Evolutionary conservation across 35 echinoderm and acorn worm species (phyloP), one percentile per base, ranked within the genome.

Genomic region (Anneissia japonica): DNA sequence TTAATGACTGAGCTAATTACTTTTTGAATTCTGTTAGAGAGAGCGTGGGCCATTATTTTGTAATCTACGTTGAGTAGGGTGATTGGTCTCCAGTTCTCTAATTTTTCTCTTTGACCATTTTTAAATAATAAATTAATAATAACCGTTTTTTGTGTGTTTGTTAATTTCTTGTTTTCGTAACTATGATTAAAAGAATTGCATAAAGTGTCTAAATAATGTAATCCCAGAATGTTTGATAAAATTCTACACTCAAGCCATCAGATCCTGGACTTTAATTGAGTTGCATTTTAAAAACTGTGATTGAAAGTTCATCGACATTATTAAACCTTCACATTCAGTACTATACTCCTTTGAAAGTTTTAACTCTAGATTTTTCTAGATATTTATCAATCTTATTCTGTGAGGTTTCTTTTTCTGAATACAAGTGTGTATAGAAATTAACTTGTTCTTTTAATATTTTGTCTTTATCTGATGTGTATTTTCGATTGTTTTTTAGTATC

Each of bases 1-100:
- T n/a, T n/a, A n/a, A 81, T 39, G 13, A 81, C 40, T 4, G 79
- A 23, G 28, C 35, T 17, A 12, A 81, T 81, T 26, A 81, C 38
- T 39, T 81, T 81, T 3, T 39, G 35, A 0, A 81, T 6, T 11
- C 79, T 37, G 9, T 38, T 37, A 40, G 79, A 10, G 2, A 81
- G 79, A 38, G 31, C 30, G n/a, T 81, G 35, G 0, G 79, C 79
- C 36, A 81, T 6, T 38, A 81, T 81, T 81, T 81, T 81, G 28
- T 81, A 81, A 39, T 81, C 79, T 9, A 36, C 35, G 23, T 81
- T 81, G 10, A 81, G 36, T 30, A 81, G 36, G 12, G 79, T 81
- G 4, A 81, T 81, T 21, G 79, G 79, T 30, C 79, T 36, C 79
- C 79, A 81, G 40, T 81, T 81, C 11, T 64, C 21, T 64, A 64